Percentiles rank a stretch among this genome's conserved stretches.
phyloP scores from a whole-genome alignment of 2,888 invertebrate genomes.

The Ectobius pallidus region DNA sequence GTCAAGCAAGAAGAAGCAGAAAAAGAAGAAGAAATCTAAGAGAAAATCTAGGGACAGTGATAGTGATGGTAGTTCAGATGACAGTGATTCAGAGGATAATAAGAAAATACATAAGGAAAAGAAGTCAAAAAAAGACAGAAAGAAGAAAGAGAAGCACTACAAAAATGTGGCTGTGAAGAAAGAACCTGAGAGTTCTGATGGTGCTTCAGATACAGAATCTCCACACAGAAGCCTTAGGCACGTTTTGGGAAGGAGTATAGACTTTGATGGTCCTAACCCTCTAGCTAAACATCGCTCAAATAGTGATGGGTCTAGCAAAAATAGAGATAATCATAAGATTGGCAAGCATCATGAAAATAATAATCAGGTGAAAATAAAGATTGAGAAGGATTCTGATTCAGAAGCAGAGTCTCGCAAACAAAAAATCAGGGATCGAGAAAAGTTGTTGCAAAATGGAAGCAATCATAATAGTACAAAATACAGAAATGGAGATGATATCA shows the following conservation, averaged over 20 bases:
- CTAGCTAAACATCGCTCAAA: not conserved
- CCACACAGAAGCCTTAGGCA: not conserved
- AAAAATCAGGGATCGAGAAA: no score
- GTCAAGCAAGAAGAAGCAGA: not conserved
- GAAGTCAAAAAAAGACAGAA: not conserved
- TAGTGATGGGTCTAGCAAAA: not conserved
- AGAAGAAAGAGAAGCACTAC: not conserved
- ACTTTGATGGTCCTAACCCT: constrained; percentile 14
- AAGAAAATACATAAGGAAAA: constrained; percentile 2
- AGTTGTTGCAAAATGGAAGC: no score
- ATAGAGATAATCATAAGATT: not conserved
- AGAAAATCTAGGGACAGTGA: not conserved
- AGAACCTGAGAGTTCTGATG: not conserved
- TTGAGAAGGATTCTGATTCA: no score
- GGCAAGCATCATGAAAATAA: no score
- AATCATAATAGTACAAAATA: no score
- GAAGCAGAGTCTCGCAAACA: not conserved
- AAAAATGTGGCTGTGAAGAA: not conserved
- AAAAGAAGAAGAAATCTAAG: constrained; percentile 24
- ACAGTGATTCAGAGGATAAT: not conserved
- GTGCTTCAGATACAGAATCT: not conserved
- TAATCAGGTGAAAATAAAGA: no score
- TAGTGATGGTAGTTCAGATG: not conserved
- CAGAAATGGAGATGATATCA: no score
- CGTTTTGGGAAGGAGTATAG: constrained; percentile 28